Percentiles rank a stretch among this genome's conserved stretches.
These are phyloP conservation scores for Ceryle rudis DNA, from an alignment of 2,797 vertebrate species.

Conservation along the genomic window DNA sequence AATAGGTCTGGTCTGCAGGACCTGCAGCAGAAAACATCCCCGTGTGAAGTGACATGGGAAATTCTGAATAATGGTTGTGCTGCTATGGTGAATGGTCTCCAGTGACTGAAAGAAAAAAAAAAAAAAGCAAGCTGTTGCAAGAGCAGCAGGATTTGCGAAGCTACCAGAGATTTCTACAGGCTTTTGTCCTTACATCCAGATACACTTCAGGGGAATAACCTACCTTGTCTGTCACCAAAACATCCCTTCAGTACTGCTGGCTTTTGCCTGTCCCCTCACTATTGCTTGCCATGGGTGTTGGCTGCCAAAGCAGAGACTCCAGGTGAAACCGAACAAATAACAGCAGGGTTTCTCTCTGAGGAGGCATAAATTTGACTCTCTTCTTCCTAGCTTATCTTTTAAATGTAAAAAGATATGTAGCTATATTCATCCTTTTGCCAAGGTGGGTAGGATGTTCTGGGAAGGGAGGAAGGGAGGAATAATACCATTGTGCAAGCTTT, in stretches of 20 bases:
- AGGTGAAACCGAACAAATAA: not conserved
- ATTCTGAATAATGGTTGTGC: not conserved
- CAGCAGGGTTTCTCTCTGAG: not conserved
- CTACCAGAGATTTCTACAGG: not conserved
- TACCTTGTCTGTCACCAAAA: not conserved
- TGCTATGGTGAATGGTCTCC: not conserved
- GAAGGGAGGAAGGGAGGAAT: not conserved
- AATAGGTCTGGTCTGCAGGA: not conserved
- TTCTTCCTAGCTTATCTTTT: not conserved
- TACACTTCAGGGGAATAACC: not conserved
- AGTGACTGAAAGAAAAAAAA: not conserved
- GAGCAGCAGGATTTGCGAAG: not conserved
- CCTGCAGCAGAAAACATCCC: not conserved
- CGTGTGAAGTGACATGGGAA: not conserved
- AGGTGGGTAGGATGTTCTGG: not conserved
- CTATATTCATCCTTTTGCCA: not conserved
- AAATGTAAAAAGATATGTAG: not conserved
- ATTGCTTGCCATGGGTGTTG: not conserved
- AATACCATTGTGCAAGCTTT: too few species aligned
- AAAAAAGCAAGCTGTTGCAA: not conserved
- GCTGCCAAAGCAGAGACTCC: not conserved
- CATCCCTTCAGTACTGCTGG: not conserved
- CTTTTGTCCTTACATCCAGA: not conserved
- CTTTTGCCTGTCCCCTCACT: not conserved
- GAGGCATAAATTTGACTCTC: not conserved